Evolutionary conservation across 2,888 invertebrate genomes (phyloP).

Genomic region (Xanthorhoe spadicearia): DNA sequence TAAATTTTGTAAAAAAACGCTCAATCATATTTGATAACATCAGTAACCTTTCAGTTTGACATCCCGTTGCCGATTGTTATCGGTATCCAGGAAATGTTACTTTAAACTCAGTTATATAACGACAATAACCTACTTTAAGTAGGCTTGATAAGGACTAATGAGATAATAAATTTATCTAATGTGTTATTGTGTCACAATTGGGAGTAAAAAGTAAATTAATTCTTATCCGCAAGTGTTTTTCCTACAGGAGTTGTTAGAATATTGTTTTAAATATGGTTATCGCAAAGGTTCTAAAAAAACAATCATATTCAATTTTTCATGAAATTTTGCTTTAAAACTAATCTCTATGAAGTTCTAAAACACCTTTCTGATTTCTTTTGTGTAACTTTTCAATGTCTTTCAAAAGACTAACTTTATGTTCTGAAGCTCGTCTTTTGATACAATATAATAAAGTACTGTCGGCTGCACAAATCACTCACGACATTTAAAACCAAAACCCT

Average conservation of each 20-base stretch:
- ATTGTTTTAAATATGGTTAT: too few species aligned
- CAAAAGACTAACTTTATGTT: conserved; percentile 15
- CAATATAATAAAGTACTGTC: conserved; percentile 10
- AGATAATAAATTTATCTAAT: too few species aligned
- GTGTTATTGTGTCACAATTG: too few species aligned
- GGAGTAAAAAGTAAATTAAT: too few species aligned
- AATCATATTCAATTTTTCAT: too few species aligned
- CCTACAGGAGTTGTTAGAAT: too few species aligned
- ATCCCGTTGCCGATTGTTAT: conserved; percentile 30
- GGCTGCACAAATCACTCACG: background rate
- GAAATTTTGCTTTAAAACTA: background rate
- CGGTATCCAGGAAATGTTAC: conserved; percentile 28
- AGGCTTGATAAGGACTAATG: too few species aligned
- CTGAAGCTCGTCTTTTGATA: conserved; percentile 21
- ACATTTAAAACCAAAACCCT: background rate
- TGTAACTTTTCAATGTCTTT: conserved; percentile 16
- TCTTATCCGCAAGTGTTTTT: too few species aligned
- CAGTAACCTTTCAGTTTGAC: conserved; percentile 32
- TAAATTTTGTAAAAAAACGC: conserved; percentile 33
- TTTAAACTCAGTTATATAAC: conserved; percentile 1
- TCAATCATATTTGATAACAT: conserved; percentile 37
- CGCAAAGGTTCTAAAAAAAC: too few species aligned
- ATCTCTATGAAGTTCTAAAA: conserved; percentile 2
- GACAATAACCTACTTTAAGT: background rate
- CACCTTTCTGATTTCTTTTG: conserved; percentile 21